A percentile compares a stretch with the other conserved stretches of the same genome.
Evolutionary conservation across 2,888 invertebrate species (phyloP).

Genomic region (Nezara viridula): DNA sequence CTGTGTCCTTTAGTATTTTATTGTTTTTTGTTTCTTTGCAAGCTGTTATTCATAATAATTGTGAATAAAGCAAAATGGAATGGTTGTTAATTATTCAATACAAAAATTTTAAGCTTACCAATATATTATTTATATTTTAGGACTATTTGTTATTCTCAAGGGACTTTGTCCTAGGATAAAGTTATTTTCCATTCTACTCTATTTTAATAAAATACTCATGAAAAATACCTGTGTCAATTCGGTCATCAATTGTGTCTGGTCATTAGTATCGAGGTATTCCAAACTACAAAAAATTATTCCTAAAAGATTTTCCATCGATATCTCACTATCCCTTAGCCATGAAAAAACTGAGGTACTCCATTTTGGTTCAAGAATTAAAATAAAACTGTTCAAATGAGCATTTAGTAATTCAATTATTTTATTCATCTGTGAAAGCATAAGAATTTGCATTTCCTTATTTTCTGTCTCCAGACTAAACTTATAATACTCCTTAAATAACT

Average conservation of each 20-base stretch:
- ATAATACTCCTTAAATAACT: slow-evolving; percentile 36
- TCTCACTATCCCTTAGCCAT: slow-evolving; percentile 73
- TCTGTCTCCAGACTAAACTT: slow-evolving; percentile 23
- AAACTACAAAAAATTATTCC: slow-evolving; percentile 77
- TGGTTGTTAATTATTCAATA: no score
- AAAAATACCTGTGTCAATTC: slow-evolving; percentile 52
- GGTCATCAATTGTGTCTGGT: background rate
- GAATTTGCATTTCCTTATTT: background rate
- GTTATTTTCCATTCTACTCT: no score
- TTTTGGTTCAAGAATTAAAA: background rate
- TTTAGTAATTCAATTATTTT: slow-evolving; percentile 38
- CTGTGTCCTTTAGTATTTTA: no score
- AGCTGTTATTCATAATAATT: no score
- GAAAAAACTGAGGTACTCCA: slow-evolving; percentile 61
- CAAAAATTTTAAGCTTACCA: no score
- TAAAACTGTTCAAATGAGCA: background rate
- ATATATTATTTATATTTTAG: no score
- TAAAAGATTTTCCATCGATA: slow-evolving; percentile 73
- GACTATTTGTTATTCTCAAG: no score
- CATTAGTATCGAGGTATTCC: slow-evolving; percentile 69
- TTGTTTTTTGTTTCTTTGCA: no score
- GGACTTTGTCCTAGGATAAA: no score
- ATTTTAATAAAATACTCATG: background rate
- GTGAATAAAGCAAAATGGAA: no score
- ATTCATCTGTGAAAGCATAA: slow-evolving; percentile 37